Evolutionary conservation across 2,113 vertebrate species (phyloP).

Genomic region (Myiagra hebetior): DNA sequence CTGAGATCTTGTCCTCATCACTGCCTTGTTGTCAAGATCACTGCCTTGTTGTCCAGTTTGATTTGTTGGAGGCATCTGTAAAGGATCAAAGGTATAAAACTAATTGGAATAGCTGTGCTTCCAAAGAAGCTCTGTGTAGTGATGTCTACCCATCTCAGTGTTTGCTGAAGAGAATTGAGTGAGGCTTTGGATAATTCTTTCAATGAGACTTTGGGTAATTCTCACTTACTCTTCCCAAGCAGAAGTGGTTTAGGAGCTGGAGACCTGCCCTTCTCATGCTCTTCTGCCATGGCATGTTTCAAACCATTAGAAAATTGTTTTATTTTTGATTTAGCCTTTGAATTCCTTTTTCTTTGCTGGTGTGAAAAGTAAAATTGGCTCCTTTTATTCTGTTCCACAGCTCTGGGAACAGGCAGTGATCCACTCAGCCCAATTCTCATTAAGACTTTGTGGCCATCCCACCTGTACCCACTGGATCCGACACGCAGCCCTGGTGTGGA

Average conservation of each 20-base stretch:
- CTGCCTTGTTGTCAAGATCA: background rate
- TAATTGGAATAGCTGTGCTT: background rate
- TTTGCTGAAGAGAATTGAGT: background rate
- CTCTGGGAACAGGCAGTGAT: background rate
- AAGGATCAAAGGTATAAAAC: background rate
- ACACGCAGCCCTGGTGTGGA: background rate
- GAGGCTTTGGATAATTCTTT: background rate
- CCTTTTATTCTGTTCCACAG: slow-evolving; percentile 17
- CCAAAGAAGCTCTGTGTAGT: background rate
- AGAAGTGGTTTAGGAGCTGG: background rate
- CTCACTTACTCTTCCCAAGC: background rate
- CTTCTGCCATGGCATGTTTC: background rate
- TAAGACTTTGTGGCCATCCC: background rate
- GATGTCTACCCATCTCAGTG: background rate
- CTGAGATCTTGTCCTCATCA: background rate
- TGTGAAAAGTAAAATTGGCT: background rate
- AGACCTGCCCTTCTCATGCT: background rate
- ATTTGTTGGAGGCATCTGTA: background rate
- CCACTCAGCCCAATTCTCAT: background rate
- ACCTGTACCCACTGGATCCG: background rate
- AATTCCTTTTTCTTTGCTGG: background rate
- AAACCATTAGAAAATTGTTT: background rate
- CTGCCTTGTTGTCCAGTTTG: background rate
- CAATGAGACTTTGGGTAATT: background rate
- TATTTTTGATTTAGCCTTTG: background rate